Evolutionary conservation across 2,113 vertebrate species (phyloP).

Genomic region (Chaetodon trifascialis): DNA sequence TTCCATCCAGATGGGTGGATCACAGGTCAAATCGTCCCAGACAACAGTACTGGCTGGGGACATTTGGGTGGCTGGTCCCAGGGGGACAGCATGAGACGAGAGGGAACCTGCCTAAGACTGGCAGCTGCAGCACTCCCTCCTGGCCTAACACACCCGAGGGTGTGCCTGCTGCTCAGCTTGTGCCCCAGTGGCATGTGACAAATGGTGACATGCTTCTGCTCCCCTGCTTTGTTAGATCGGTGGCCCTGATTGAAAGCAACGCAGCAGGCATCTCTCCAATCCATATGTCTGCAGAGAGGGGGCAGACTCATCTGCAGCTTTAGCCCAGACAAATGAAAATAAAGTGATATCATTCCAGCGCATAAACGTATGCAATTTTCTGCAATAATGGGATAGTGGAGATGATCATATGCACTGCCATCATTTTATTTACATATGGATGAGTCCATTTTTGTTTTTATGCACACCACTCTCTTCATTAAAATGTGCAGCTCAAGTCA

Average conservation of each 20-base stretch:
- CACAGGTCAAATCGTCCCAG: constrained; percentile 73
- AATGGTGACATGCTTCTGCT: constrained; percentile 84
- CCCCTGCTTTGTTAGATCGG: constrained; percentile 74
- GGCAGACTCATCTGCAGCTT: constrained; percentile 60
- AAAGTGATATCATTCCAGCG: constrained; percentile 74
- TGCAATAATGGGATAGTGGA: constrained; percentile 68
- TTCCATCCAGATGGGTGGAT: constrained; percentile 77
- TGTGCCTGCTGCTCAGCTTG: constrained; percentile 82
- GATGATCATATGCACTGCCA: constrained; percentile 73
- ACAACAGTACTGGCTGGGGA: constrained; percentile 67
- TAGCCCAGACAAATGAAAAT: constrained; percentile 77
- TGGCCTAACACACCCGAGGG: constrained; percentile 73
- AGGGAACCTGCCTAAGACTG: constrained; percentile 71
- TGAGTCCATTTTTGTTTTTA: constrained; percentile 81
- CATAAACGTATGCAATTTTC: constrained; percentile 77
- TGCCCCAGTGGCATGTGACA: constrained; percentile 82
- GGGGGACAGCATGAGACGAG: constrained; percentile 68
- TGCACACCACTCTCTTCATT: constrained; percentile 76
- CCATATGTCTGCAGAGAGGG: constrained; percentile 71
- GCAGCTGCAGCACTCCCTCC: constrained; percentile 75
- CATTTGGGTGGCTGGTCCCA: constrained; percentile 77
- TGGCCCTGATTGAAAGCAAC: constrained; percentile 72
- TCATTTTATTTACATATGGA: constrained; percentile 83
- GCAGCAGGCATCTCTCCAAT: constrained; percentile 71
- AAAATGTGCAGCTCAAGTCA: constrained; percentile 75